These are phyloP conservation scores for Brenthis daphne DNA, from an alignment of 2,888 invertebrate genomes.

Conservation along the genomic window DNA sequence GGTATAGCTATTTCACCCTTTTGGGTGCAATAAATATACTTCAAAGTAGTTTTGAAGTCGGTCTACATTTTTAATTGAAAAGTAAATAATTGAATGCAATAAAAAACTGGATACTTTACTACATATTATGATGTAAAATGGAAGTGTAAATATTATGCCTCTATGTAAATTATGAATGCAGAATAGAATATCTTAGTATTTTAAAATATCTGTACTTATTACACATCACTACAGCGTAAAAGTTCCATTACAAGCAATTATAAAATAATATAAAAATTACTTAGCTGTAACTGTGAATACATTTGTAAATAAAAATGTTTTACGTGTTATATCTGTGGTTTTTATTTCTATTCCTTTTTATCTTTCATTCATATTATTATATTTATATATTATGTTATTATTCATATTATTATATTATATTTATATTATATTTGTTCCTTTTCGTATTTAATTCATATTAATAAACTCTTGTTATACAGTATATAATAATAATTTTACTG, in stretches of 20 bases:
- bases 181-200: constrained; percentile 27
- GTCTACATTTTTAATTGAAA: too few species aligned
- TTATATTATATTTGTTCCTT: too few species aligned
- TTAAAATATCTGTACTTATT: constrained; percentile 27
- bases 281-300: constrained; percentile 40
- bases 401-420: too few species aligned
- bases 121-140: not conserved
- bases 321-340: constrained; percentile 61
- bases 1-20: too few species aligned
- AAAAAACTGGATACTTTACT: not conserved
- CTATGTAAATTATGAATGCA: constrained; percentile 28
- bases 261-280: constrained; percentile 19
- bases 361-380: too few species aligned
- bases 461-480: too few species aligned
- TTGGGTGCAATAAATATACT: too few species aligned
- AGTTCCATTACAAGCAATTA: constrained; percentile 31
- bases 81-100: too few species aligned
- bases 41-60: too few species aligned
- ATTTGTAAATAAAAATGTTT: constrained; percentile 77
- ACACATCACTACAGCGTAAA: constrained; percentile 32
- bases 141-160: constrained; percentile 30
- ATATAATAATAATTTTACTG: not conserved
- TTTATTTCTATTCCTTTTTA: constrained; percentile 44
- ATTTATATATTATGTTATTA: too few species aligned
- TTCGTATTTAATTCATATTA: too few species aligned